phyloP scores from a whole-genome alignment of 2,797 vertebrate species.

The Hippoglossus hippoglossus region DNA sequence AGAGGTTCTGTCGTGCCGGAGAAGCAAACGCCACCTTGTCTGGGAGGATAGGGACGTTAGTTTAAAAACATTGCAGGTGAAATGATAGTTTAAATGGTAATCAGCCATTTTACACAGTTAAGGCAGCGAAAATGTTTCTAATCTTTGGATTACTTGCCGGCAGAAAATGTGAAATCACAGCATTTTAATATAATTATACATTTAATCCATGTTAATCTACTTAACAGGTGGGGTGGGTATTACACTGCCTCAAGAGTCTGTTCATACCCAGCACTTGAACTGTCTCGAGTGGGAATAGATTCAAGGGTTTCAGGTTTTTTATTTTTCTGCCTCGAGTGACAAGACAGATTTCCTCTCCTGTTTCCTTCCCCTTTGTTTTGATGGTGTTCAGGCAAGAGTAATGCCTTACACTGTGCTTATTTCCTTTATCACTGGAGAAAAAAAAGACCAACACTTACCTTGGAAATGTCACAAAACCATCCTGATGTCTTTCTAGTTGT shows the following conservation, averaged over 20 bases:
- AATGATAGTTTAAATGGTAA: background rate
- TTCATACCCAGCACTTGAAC: constrained; percentile 9
- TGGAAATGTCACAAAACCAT: constrained; percentile 69
- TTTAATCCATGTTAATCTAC: constrained; percentile 40
- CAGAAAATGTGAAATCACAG: background rate
- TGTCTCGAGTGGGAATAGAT: constrained; percentile 30
- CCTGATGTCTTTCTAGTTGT: constrained; percentile 52
- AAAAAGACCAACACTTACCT: constrained; percentile 56
- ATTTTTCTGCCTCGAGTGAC: background rate
- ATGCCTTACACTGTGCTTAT: constrained; percentile 28
- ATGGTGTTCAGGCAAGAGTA: constrained; percentile 48
- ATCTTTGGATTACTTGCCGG: constrained; percentile 3
- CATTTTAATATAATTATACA: constrained; percentile 4
- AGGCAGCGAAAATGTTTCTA: background rate
- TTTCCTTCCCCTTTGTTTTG: constrained; percentile 33
- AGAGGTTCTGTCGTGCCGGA: constrained; percentile 56
- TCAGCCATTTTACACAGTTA: background rate
- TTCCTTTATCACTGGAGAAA: constrained; percentile 45
- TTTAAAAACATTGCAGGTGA: constrained; percentile 21
- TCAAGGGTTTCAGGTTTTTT: background rate
- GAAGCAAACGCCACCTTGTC: constrained; percentile 22
- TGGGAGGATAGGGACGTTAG: background rate
- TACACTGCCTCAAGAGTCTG: constrained; percentile 16
- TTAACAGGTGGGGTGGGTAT: background rate
- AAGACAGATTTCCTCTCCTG: constrained; percentile 7